Evolutionary conservation across 2,797 vertebrate genomes (phyloP).

Genomic region (Spinibarbus caldwelli): DNA sequence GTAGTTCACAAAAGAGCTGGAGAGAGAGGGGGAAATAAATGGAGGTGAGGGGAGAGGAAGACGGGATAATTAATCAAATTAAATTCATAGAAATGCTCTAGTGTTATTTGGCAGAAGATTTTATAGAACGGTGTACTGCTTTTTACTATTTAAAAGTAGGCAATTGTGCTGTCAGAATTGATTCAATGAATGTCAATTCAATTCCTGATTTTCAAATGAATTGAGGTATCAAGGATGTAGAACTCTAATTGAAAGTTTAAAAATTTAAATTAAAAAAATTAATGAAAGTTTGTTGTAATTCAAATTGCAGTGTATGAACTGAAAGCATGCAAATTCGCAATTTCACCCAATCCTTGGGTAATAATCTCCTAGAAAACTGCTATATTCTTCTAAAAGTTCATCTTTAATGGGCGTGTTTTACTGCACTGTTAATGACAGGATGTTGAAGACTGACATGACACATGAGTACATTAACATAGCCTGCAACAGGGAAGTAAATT

Average conservation of each 20-base stretch:
- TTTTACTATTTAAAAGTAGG: conserved; percentile 8
- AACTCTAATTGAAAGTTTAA: too few species aligned
- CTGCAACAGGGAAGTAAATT: background rate
- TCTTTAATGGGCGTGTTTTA: background rate
- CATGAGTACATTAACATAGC: background rate
- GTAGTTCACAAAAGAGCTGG: conserved; percentile 28
- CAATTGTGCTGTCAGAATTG: too few species aligned
- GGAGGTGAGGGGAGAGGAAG: conserved; percentile 3
- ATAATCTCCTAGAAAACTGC: background rate
- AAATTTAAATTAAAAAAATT: too few species aligned
- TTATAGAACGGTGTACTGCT: background rate
- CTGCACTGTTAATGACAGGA: conserved; percentile 26
- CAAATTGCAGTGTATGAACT: background rate
- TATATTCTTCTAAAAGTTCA: background rate
- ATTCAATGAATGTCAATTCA: too few species aligned
- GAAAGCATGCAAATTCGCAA: background rate
- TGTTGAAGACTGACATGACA: background rate
- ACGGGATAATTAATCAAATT: conserved; percentile 23
- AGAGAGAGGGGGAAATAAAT: conserved; percentile 35
- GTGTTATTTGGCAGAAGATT: conserved; percentile 16
- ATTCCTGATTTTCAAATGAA: too few species aligned
- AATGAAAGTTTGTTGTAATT: too few species aligned
- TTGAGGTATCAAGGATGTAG: too few species aligned
- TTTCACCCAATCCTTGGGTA: background rate
- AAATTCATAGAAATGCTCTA: background rate